Conservation (phyloP, 2,113 vertebrate species). For the Oophaga pumilio region DNA sequence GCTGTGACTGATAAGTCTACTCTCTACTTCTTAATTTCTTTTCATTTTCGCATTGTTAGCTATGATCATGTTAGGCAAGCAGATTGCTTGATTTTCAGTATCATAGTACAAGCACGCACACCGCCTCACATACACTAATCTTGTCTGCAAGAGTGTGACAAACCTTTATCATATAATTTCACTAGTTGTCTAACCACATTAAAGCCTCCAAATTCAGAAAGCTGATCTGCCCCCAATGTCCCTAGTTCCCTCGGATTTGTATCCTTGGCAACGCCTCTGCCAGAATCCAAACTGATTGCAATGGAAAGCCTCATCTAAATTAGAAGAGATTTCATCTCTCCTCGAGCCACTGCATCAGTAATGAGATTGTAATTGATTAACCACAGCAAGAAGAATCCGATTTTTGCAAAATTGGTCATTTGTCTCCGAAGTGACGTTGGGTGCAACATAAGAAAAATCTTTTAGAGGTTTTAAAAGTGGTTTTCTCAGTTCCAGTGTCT, state of each 20-base stretch:
- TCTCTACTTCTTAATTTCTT: slow-evolving; percentile 37
- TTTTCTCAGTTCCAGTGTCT: slow-evolving; percentile 2
- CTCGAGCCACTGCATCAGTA: slow-evolving; percentile 57
- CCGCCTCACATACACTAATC: slow-evolving; percentile 48
- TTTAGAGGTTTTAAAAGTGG: slow-evolving; percentile 18
- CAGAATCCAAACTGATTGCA: slow-evolving; percentile 58
- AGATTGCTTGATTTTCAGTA: slow-evolving; percentile 51
- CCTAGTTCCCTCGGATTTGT: slow-evolving; percentile 54
- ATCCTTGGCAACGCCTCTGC: slow-evolving; percentile 57
- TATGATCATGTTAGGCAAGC: slow-evolving; percentile 33
- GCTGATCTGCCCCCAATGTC: slow-evolving; percentile 55
- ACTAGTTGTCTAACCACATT: slow-evolving; percentile 58
- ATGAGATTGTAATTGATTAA: slow-evolving; percentile 59
- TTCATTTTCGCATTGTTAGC: slow-evolving; percentile 47
- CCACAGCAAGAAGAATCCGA: slow-evolving; percentile 58
- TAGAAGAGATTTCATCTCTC: slow-evolving; percentile 59
- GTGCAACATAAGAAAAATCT: slow-evolving; percentile 32
- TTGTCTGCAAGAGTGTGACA: slow-evolving; percentile 49
- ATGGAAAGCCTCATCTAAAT: slow-evolving; percentile 58
- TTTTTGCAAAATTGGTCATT: slow-evolving; percentile 58
- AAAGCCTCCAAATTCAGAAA: slow-evolving; percentile 56
- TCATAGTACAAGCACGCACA: slow-evolving; percentile 56
- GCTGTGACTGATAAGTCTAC: slow-evolving; percentile 31
- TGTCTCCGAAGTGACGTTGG: slow-evolving; percentile 39
- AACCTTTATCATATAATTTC: slow-evolving; percentile 57